Evolutionary conservation across 2,888 invertebrate species (phyloP), one percentile per base, ranked within the genome.

Genomic region (Spisula subtruncata): DNA sequence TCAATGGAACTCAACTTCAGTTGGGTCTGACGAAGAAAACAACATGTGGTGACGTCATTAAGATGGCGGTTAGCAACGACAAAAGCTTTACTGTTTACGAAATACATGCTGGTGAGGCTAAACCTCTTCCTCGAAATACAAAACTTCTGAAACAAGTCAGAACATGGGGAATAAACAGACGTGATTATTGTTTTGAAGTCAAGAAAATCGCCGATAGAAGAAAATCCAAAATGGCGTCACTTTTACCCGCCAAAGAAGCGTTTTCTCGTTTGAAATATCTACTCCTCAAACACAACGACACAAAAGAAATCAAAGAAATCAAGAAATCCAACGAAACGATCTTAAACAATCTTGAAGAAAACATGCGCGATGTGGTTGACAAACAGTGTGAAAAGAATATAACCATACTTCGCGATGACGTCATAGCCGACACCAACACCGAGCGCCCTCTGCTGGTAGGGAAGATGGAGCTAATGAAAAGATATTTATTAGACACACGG

Each of bases 171-270:
- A 35, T 56, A 32, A 83, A 35, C 56, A 60, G 56, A 10, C 32
- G 25, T n/a, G 32, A 56, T 18, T 83, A 35, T 35, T 0, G 1
- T 48, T 54, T 83, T 2, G 82, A 83, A 83, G n/a, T 83, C 0
- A 83, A 56, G 29, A 32, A 35, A n/a, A 18, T 83, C 5, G 32
- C 71, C 1, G 56, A 83, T 56, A 35, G 56, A 18, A n/a, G 54
- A n/a, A 83, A 56, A 56, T 83, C 82, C 29, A 83, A 83, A n/a
- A 83, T 83, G 82, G 82, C 82, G 56, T 18, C 56, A 25, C 32
- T 83, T 29, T 35, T n/a, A 56, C 35, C 29, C 5, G 82, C 82
- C 5, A 83, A 56, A 56, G 32, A 32, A 41, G 35, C 29, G 1
- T 56, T 83, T 18, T 16, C 32, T 29, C 16, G 56, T 35, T 25